Conservation (phyloP, 2,888 invertebrate species). For the Crossocerus cetratus region DNA sequence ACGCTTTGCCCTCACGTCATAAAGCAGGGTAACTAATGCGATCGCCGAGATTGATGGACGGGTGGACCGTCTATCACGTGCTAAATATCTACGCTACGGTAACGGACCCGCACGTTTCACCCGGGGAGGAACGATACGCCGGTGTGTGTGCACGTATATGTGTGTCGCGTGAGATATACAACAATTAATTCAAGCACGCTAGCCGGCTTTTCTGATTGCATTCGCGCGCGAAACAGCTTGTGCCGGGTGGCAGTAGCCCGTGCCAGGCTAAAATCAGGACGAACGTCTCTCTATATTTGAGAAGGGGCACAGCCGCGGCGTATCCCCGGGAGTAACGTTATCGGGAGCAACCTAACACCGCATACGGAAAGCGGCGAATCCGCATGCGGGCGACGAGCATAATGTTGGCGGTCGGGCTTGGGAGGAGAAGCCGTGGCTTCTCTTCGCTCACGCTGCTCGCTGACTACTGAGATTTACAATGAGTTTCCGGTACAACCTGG, state of each 20-base stretch:
- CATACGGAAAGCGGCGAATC: conserved; percentile 50
- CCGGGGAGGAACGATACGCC: too few relatives aligned
- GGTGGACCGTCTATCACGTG: conserved; percentile 36
- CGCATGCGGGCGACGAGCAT: conserved; percentile 30
- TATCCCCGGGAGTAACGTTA: conserved; percentile 51
- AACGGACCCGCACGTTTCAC: conserved; percentile 1
- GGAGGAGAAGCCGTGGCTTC: conserved; percentile 2
- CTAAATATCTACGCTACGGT: conserved; percentile 29
- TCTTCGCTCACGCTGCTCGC: conserved; percentile 37
- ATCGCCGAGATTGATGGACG: neutral
- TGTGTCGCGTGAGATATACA: conserved; percentile 50
- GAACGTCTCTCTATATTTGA: conserved; percentile 67
- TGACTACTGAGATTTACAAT: conserved; percentile 74
- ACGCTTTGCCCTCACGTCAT: too few relatives aligned
- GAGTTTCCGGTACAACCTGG: conserved; percentile 73
- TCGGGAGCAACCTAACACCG: conserved; percentile 37
- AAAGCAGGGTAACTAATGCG: neutral
- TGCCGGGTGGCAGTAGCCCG: conserved; percentile 21
- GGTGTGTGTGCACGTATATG: conserved; percentile 1
- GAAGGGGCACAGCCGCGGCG: conserved; percentile 29
- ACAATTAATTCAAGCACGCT: conserved; percentile 57
- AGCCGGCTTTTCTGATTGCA: conserved; percentile 54
- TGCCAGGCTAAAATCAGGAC: conserved; percentile 59
- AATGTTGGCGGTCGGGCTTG: neutral
- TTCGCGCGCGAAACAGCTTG: conserved; percentile 39